Base-by-base conservation (phyloP, 92 coral and sea anemone genomes). In the Muricea muricata region DNA sequence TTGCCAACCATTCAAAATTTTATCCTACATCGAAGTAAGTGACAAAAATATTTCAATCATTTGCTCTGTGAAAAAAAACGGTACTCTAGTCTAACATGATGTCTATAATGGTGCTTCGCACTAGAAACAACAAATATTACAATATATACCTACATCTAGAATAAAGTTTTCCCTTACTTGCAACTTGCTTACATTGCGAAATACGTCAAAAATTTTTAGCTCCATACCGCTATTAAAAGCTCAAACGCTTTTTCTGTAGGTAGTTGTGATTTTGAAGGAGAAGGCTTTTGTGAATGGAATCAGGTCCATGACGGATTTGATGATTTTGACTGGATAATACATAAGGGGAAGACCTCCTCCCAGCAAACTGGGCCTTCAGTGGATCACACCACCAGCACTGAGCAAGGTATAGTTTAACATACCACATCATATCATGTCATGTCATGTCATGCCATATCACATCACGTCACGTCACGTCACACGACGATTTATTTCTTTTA, bases 191-290 rank as follows among this genome's bases (percentile, higher is more conserved):
- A 24, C 15, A 63, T 12, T 13, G 1, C 6, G 9, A 63, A 9
- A 9, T 63, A 12, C n/a, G n/a, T n/a, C n/a, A n/a, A n/a, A n/a
- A n/a, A n/a, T n/a, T n/a, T n/a, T n/a, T n/a, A n/a, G n/a, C n/a
- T n/a, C n/a, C n/a, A n/a, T n/a, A n/a, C n/a, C n/a, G n/a, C n/a
- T n/a, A n/a, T n/a, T n/a, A n/a, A n/a, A n/a, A n/a, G 24, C 39
- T 70, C 52, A 70, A 35, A 42, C 6, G 25, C 30, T n/a, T 20
- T n/a, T 71, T 39, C 20, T 42, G 18, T 12, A 71, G 78, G 31
- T 0, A 40, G 34, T n/a, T 71, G 78, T 71, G 55, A 71, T 40
- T 71, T 71, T 31, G 78, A 71, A 68, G 14, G 14, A 45, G 45
- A 68, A 8, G 75, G 75, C 18, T 34, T 68, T 1, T 68, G 75